phyloP scores from a whole-genome alignment of 2,888 invertebrate species.

The Heliconius cydno region DNA sequence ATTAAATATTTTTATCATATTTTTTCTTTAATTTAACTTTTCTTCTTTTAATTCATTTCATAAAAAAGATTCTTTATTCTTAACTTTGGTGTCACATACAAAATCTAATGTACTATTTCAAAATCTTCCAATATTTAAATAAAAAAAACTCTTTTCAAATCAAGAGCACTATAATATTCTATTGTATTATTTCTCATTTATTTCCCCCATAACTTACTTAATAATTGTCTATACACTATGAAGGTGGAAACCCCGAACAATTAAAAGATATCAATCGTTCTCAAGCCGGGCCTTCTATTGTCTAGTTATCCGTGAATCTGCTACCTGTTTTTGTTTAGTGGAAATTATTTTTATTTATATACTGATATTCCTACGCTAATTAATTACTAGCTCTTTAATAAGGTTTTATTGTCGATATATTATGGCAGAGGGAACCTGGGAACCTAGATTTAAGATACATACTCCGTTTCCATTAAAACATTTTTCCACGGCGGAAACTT shows the following conservation, averaged over 20 bases:
- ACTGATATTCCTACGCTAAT: too few species aligned
- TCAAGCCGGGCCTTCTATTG: conserved; percentile 47
- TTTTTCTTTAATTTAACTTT: too few species aligned
- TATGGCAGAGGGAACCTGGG: too few species aligned
- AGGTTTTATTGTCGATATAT: too few species aligned
- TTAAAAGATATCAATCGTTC: conserved; percentile 51
- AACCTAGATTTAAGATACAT: too few species aligned
- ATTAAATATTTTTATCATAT: too few species aligned
- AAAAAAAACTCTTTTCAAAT: not conserved
- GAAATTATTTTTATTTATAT: conserved; percentile 18
- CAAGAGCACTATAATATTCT: not conserved
- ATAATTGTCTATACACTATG: conserved; percentile 45
- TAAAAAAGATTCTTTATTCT: not conserved
- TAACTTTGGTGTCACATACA: not conserved
- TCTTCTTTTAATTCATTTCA: too few species aligned
- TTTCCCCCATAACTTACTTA: conserved; percentile 11
- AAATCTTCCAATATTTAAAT: not conserved
- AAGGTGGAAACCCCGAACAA: conserved; percentile 45
- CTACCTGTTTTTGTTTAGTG: conserved; percentile 42
- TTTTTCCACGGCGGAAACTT: too few species aligned
- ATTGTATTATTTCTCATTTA: conserved; percentile 31
- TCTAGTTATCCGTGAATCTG: conserved; percentile 37
- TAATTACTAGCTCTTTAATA: too few species aligned
- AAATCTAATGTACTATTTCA: not conserved
- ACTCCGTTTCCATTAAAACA: too few species aligned